Evolutionary conservation across 2,888 invertebrate species (phyloP).

Genomic region (Stenodera caucasica): DNA sequence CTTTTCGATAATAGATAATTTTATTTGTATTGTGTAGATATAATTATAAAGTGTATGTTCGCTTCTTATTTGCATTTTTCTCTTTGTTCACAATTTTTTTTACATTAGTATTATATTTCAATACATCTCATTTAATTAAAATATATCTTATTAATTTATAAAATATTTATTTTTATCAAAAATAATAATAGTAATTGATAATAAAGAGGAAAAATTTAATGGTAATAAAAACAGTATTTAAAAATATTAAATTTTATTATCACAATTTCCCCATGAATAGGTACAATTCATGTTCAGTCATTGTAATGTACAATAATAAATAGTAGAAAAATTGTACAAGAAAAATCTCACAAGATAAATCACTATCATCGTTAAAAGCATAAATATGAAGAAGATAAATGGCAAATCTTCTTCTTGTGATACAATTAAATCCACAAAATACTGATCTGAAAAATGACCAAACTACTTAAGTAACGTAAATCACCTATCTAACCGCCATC

Average conservation of each 20-base stretch:
- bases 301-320: conserved; percentile 37
- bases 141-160: background rate
- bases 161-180: background rate
- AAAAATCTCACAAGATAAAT: background rate
- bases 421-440: background rate
- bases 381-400: background rate
- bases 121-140: background rate
- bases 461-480: too few relatives aligned
- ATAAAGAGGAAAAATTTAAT: background rate
- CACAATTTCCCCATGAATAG: conserved; percentile 27
- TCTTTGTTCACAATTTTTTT: background rate
- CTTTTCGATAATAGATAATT: background rate
- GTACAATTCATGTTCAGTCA: conserved; percentile 34
- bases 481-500: too few relatives aligned
- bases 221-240: background rate
- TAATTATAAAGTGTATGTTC: background rate
- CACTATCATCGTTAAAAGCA: background rate
- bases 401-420: background rate
- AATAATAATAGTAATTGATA: too few relatives aligned
- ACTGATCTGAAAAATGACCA: background rate
- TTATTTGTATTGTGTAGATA: background rate
- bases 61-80: background rate
- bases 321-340: conserved; percentile 36
- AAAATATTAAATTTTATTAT: conserved; percentile 24
- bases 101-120: background rate